Evolutionary conservation across 2,113 vertebrate species (phyloP), one percentile per base, ranked within the genome.

Genomic region (Apaloderma vittatum): DNA sequence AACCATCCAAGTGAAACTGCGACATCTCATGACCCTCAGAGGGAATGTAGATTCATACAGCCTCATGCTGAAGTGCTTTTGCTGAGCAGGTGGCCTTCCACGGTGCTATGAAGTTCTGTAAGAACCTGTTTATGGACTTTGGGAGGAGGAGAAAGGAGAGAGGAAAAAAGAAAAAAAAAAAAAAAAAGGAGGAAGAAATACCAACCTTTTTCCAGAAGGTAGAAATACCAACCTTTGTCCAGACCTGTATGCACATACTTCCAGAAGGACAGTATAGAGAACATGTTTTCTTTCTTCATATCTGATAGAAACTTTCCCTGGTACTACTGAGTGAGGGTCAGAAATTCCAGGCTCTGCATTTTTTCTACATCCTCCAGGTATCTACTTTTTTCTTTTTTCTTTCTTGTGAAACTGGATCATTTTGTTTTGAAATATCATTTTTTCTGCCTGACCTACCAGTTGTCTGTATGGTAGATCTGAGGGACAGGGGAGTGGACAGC

Each of bases 391-490:
- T 30, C 4, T 67, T 36, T 80, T 46, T 70, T 22, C 11, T 16
- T 36, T 45, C 61, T 63, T 61, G 22, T 93, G 61, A 63, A 75
- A 63, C 86, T 72, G 52, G 34, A 55, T 61, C 5, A 10, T 36
- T 91, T 57, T 76, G 67, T 89, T 90, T 80, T 51, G 11, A 73
- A 82, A 48, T 65, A 74, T 6, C 2, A 18, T 40, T 40, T 86
- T 87, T 95, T 81, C 57, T 75, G 17, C 66, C 65, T 94, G 76
- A 93, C 14, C 93, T 80, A 74, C 80, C 84, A 78, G 76, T 68
- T 89, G 62, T 29, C 77, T 89, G 51, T 48, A 8, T 89, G 45
- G 73, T 81, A 89, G 91, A 89, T 78, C 43, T 75, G 73, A 78
- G 84, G 52, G 77, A 75, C 26, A 71, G 45, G 34, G 55, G 51